These are phyloP conservation scores for Limnephilus auricula DNA, from an alignment of 2,888 invertebrate species.

Conservation along the genomic window DNA sequence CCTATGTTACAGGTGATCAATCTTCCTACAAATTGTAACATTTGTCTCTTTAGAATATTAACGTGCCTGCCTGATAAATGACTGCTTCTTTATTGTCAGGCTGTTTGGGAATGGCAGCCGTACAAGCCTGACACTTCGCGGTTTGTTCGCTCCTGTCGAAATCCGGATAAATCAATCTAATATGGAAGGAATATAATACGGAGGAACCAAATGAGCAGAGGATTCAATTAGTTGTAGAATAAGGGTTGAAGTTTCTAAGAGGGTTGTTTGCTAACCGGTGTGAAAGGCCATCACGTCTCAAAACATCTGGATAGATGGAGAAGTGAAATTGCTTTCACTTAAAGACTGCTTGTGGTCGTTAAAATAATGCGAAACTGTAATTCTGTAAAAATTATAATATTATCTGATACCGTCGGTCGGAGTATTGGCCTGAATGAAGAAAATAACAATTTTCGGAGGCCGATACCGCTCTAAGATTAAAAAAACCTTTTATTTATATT, in stretches of 20 bases:
- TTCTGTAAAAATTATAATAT: too few species aligned
- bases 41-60: conserved; percentile 41
- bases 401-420: too few species aligned
- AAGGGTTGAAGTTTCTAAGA: background rate
- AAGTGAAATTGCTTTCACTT: background rate
- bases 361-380: too few species aligned
- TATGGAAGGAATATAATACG: background rate
- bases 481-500: too few species aligned
- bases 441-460: too few species aligned
- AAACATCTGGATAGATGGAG: background rate
- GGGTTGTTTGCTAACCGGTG: background rate
- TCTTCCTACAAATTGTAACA: conserved; percentile 25
- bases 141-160: conserved; percentile 4
- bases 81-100: conserved; percentile 25
- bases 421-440: too few species aligned
- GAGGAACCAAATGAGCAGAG: background rate
- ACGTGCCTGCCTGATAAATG: conserved; percentile 11
- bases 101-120: background rate
- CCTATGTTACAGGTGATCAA: conserved; percentile 24
- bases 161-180: conserved; percentile 26
- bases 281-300: background rate
- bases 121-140: background rate
- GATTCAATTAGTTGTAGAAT: background rate
- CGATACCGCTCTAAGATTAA: too few species aligned
- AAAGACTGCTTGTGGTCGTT: background rate